Evolutionary conservation across 1,140 invertebrate species (phyloP).

Genomic region (Schmidtea mediterranea): DNA sequence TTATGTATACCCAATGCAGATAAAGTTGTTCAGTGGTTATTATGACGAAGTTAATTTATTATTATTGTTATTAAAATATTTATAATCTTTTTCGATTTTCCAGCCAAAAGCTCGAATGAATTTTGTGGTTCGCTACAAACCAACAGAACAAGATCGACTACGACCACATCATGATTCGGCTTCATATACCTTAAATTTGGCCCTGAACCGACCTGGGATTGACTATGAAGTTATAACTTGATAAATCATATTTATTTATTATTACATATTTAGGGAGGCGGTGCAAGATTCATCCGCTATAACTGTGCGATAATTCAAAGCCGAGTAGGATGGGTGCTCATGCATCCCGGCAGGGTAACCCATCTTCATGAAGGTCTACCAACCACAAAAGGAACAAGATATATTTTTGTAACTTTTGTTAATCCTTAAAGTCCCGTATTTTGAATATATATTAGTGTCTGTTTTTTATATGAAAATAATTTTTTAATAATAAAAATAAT

Average conservation of each 20-base stretch:
- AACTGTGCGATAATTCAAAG: conserved; percentile 71
- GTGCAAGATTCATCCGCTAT: conserved; percentile 72
- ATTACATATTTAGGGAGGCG: conserved; percentile 83
- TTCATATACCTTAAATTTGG: conserved; percentile 91
- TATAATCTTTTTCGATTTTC: neutral
- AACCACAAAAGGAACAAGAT: no score
- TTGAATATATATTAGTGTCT: no score
- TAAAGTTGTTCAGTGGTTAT: conserved; percentile 60
- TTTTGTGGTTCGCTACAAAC: conserved; percentile 82
- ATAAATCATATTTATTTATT: no score
- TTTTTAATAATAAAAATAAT: no score
- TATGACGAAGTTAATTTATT: conserved; percentile 52
- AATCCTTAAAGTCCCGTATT: no score
- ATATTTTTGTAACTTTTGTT: no score
- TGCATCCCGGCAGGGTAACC: conserved; percentile 83
- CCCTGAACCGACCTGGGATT: conserved; percentile 45
- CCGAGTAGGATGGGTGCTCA: conserved; percentile 65
- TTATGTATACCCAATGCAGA: conserved; percentile 66
- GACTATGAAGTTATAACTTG: conserved; percentile 47
- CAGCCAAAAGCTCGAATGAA: conserved; percentile 84
- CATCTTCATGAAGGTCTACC: conserved; percentile 78
- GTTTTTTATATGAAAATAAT: no score
- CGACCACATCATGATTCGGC: conserved; percentile 90
- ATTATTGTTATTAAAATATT: neutral
- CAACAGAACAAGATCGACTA: conserved; percentile 69